These are phyloP conservation scores for Mesocricetus auratus DNA, from an alignment of 2,113 vertebrate genomes.

Conservation along the genomic window DNA sequence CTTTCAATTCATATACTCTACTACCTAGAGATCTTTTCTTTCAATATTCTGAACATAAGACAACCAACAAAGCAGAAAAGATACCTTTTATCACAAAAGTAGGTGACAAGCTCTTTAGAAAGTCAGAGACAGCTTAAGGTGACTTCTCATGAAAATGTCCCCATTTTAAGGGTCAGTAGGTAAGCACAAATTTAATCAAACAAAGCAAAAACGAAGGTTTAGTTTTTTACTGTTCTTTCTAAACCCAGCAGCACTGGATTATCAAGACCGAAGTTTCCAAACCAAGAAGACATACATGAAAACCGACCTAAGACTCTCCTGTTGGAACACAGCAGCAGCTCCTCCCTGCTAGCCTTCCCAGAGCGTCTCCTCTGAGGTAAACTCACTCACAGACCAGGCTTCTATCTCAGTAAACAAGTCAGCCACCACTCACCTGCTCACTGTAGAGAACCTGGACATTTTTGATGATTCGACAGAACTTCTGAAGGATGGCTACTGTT, in stretches of 20 bases:
- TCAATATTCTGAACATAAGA: slow-evolving; percentile 33
- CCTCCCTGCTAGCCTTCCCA: fast-evolving
- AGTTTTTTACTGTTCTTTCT: slow-evolving; percentile 40
- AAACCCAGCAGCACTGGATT: slow-evolving; percentile 45
- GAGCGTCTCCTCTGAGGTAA: neutral
- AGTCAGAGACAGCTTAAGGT: neutral
- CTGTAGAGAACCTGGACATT: slow-evolving; percentile 99
- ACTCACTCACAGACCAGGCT: neutral
- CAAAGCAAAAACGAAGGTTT: neutral
- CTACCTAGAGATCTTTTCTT: slow-evolving; percentile 50
- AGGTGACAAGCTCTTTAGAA: slow-evolving; percentile 26
- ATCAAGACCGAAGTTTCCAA: slow-evolving; percentile 58
- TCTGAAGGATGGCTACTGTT: slow-evolving; percentile 98
- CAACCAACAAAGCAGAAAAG: slow-evolving; percentile 27
- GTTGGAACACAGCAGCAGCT: slow-evolving; percentile 36
- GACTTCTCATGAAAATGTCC: neutral
- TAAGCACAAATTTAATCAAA: slow-evolving; percentile 29
- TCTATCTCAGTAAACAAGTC: neutral
- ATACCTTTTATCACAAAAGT: slow-evolving; percentile 9
- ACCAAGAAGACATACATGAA: slow-evolving; percentile 10
- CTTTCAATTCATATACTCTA: slow-evolving; percentile 30
- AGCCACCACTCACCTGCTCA: slow-evolving; percentile 92
- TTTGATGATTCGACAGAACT: slow-evolving; percentile 98
- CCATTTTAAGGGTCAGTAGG: slow-evolving; percentile 7
- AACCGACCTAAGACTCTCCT: slow-evolving; percentile 20